Evolutionary conservation across 2,113 vertebrate genomes (phyloP).

Genomic region (Cacatua alba): DNA sequence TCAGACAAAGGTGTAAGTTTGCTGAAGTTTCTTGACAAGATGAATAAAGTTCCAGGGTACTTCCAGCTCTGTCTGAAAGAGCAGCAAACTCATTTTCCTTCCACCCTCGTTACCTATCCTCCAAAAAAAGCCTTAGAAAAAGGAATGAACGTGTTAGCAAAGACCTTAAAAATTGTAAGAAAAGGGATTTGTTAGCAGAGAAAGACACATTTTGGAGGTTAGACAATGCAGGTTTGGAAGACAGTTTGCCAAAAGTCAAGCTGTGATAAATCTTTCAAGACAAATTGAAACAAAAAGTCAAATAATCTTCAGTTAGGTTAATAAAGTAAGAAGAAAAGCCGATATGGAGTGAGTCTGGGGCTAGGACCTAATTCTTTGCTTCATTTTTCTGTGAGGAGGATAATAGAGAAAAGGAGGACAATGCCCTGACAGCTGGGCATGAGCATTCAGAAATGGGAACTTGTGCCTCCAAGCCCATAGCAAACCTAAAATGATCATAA

Average conservation of each 20-base stretch:
- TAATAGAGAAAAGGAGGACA: not conserved
- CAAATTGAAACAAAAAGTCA: not conserved
- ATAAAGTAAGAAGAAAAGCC: not conserved
- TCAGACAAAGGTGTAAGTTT: not conserved
- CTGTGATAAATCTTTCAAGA: not conserved
- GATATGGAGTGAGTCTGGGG: not conserved
- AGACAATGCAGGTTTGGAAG: not conserved
- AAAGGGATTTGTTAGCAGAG: not conserved
- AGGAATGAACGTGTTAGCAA: not conserved
- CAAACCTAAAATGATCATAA: not conserved
- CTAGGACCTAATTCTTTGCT: not conserved
- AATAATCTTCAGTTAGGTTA: not conserved
- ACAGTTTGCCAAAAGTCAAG: not conserved
- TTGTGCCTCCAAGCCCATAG: not conserved
- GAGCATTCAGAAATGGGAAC: not conserved
- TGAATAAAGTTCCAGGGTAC: not conserved
- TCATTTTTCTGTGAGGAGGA: not conserved
- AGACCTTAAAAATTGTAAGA: not conserved
- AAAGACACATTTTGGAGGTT: not conserved
- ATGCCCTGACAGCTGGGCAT: not conserved
- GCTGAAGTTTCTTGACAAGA: not conserved
- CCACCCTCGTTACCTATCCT: not conserved
- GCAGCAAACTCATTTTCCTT: not conserved
- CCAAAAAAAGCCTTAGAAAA: not conserved
- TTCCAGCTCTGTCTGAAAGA: not conserved